Evolutionary conservation across 2,888 invertebrate species (phyloP), one percentile per base, ranked within the genome.

Genomic region (Yponomeuta cagnagella): DNA sequence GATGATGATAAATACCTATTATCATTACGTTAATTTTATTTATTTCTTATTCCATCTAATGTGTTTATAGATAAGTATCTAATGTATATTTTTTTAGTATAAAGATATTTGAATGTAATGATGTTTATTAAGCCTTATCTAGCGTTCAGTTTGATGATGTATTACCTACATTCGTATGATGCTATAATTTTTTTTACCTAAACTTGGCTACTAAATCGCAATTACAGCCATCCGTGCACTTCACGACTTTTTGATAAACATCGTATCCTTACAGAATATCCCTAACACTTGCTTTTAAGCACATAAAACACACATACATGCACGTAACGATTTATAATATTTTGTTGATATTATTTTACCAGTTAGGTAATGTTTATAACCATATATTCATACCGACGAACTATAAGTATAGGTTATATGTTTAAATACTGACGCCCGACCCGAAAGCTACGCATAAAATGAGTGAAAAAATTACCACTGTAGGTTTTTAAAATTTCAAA

Each of bases 171-270:
- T 69, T 63, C 15, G 12, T 64, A 64, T 8, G n/a, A 23, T 33
- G 58, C 31, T 63, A 63, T 69, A 69, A 43, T 70, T 48, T 64
- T 64, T 31, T 63, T 63, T 70, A 70, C 33, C 70, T 70, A 70
- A n/a, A 69, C 33, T 70, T 43, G 70, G 65, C 70, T 33, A 70
- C 48, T 70, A 70, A 48, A 10, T 70, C 48, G 23, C 31, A 64
- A 70, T 70, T 64, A 65, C 70, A 70, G 69, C 64, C 70, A 70
- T 70, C 12, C 63, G 43, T 69, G 69, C 69, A 69, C 37, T 33
- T 58, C 30, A 58, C 30, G 48, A 58, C 10, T 68, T 68, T 48
- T 30, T 23, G 10, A 68, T 52, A 48, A 68, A 48, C n/a, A 63
- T 69, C 33, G n/a, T 43, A 48, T 67, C 12, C 63, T 63, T 58